A percentile compares a stretch with the other conserved stretches of the same genome.
phyloP scores from a whole-genome alignment of 2,888 invertebrate genomes.

The Athalia cordata region DNA sequence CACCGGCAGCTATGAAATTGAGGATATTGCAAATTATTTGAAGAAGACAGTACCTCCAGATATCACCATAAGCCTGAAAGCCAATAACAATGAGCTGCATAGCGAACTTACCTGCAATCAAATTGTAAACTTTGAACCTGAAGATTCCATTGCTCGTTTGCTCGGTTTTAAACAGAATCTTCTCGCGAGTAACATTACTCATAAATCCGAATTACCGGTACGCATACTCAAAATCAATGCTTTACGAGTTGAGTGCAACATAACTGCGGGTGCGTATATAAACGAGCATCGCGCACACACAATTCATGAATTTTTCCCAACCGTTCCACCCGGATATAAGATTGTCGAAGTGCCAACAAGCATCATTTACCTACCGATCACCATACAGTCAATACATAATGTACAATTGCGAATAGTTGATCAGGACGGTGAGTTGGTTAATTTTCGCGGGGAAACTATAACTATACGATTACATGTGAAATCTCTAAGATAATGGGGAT shows the following conservation, averaged over 20 bases:
- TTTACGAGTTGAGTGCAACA: too few relatives aligned
- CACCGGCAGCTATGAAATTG: constrained; percentile 50
- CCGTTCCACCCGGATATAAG: constrained; percentile 60
- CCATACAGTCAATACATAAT: constrained; percentile 55
- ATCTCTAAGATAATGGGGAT: too few relatives aligned
- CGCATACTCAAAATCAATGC: too few relatives aligned
- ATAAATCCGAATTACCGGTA: too few relatives aligned
- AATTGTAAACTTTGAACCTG: too few relatives aligned
- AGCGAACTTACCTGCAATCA: constrained; percentile 26
- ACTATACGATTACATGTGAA: background rate
- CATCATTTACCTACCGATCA: constrained; percentile 65
- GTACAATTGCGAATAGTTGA: constrained; percentile 62
- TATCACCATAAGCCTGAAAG: constrained; percentile 45
- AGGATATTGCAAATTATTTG: background rate
- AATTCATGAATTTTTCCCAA: too few relatives aligned
- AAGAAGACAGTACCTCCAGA: background rate
- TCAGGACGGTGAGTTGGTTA: constrained; percentile 61
- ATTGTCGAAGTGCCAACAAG: constrained; percentile 62
- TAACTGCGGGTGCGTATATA: too few relatives aligned
- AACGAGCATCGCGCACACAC: too few relatives aligned
- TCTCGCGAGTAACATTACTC: too few relatives aligned
- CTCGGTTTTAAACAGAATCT: too few relatives aligned
- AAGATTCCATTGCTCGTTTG: too few relatives aligned
- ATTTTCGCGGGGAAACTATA: constrained; percentile 61
- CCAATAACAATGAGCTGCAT: constrained; percentile 59